These are phyloP conservation scores for Eospalax fontanierii DNA, from an alignment of 2,797 vertebrate species.

Conservation along the genomic window DNA sequence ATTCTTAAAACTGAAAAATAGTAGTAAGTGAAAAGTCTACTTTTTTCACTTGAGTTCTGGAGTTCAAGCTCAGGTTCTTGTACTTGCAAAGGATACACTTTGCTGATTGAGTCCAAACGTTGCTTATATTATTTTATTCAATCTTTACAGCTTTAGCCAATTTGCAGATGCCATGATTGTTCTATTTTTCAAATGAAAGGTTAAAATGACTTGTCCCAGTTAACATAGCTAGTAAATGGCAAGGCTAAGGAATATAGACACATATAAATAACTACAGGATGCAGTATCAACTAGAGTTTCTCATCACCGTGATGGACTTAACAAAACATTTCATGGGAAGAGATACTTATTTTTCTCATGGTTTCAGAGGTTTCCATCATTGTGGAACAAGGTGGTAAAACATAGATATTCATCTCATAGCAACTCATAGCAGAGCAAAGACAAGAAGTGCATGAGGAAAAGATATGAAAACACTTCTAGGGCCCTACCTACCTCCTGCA, in stretches of 20 bases:
- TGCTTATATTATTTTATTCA: constrained; percentile 48
- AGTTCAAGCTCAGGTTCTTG: neutral
- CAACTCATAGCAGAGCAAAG: neutral
- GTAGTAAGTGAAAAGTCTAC: no score
- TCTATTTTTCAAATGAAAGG: constrained; percentile 49
- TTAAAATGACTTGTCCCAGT: constrained; percentile 8
- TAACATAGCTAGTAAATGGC: neutral
- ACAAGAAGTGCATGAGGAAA: neutral
- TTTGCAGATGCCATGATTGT: constrained; percentile 1
- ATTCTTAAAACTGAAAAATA: constrained; percentile 49
- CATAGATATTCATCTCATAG: neutral
- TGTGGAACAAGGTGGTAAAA: neutral
- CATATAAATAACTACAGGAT: neutral
- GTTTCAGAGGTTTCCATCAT: neutral
- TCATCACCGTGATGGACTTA: neutral
- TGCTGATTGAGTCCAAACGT: neutral
- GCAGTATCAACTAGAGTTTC: neutral
- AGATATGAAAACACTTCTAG: neutral
- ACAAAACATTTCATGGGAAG: neutral
- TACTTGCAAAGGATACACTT: neutral
- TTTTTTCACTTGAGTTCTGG: neutral
- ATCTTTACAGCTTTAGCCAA: neutral
- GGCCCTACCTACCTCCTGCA: neutral
- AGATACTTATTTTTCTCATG: neutral
- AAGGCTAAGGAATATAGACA: neutral